Percentiles rank a stretch among this genome's conserved stretches.
These are phyloP conservation scores for Cephonodes hylas DNA, from an alignment of 2,888 invertebrate genomes.

Conservation along the genomic window DNA sequence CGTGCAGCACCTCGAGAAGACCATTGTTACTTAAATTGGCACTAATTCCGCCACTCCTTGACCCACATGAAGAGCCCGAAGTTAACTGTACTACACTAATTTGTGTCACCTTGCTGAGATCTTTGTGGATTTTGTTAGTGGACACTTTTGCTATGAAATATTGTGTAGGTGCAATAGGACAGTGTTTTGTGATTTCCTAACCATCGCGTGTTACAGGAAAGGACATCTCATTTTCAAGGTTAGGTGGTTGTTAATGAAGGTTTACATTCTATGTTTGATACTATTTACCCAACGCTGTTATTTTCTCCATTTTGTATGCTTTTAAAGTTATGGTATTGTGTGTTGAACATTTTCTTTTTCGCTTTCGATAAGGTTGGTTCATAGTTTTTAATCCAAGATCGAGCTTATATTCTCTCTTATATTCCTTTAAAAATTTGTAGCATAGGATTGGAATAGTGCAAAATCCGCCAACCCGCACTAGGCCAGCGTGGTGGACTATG, in stretches of 20 bases:
- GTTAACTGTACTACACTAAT: slow-evolving; percentile 51
- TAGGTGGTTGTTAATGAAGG: too few relatives aligned
- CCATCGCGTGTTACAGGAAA: not conserved
- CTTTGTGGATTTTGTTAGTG: slow-evolving; percentile 14
- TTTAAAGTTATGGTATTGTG: not conserved
- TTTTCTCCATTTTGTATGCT: not conserved
- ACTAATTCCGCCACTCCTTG: slow-evolving; percentile 52
- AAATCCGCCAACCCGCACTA: too few relatives aligned
- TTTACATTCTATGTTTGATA: too few relatives aligned
- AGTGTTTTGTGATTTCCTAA: not conserved
- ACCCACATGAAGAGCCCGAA: slow-evolving; percentile 43
- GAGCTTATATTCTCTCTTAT: too few relatives aligned
- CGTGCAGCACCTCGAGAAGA: slow-evolving; percentile 5
- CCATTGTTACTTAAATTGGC: slow-evolving; percentile 56
- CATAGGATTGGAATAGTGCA: too few relatives aligned
- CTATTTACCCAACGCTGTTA: too few relatives aligned
- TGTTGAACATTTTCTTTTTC: too few relatives aligned
- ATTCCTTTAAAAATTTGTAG: too few relatives aligned
- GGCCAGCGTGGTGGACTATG: too few relatives aligned
- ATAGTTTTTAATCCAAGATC: too few relatives aligned
- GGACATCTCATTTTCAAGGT: not conserved
- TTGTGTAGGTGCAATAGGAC: not conserved
- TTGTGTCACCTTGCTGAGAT: slow-evolving; percentile 48
- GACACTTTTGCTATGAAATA: not conserved
- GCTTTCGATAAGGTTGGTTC: too few relatives aligned